Evolutionary conservation across 64 coral and sea anemone species (phyloP), one percentile per base, ranked within the genome.

Genomic region (Montipora sp.): DNA sequence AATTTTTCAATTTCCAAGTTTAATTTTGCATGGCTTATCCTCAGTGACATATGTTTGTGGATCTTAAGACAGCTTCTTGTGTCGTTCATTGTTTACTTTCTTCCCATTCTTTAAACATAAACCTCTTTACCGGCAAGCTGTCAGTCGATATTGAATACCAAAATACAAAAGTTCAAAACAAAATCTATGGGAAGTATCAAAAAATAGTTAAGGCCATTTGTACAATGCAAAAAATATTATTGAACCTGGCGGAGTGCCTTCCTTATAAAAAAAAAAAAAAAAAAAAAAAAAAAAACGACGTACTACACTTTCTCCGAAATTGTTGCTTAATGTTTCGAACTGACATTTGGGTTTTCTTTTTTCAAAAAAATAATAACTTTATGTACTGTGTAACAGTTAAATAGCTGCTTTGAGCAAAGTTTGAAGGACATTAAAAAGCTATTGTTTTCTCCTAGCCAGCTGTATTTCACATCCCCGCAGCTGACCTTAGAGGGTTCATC

Each of bases 391-490:
- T 16, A 72, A 71, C 65, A 85, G 81, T 84, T 84, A 84, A 84
- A 84, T 84, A 68, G 60, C 21, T 84, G 61, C 47, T 85, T 70
- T 72, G 82, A 85, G 65, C 63, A 85, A 85, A 85, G 68, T 71
- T 85, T 85, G 9, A 72, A 48, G 80, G 12, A 65, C 82, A 85
- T 85, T 85, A 85, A 70, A 71, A 70, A 72, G 65, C 82, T 23
- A 85, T 85, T 85, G 82, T 85, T 48, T 47, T 19, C 44, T 27
- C 9, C 82, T 18, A 48, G 66, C 82, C 82, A 85, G 82, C 82
- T 85, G 82, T 85, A 85, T 85, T 85, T 85, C 82, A 85, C 65
- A 85, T 71, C 82, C 61, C 45, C 45, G 82, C 82, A 85, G 82
- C 82, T 85, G 82, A 85, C 12, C 82, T 18, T 50, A 19, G 82